Conservation (phyloP, 2,113 vertebrate genomes). For the Cavia aperea region DNA sequence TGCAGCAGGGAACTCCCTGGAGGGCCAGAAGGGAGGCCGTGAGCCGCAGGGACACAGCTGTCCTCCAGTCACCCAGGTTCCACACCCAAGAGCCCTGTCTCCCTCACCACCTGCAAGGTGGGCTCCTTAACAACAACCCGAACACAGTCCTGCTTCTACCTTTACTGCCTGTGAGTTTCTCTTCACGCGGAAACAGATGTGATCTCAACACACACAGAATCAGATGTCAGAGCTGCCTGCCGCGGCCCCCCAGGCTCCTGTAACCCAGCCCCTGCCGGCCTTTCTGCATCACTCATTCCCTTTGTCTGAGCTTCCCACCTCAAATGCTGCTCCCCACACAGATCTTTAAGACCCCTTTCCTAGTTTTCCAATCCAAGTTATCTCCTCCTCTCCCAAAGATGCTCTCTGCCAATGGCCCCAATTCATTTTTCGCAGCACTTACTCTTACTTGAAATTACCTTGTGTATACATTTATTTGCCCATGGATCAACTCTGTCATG, state of each 20-base stretch:
- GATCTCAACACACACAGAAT: neutral
- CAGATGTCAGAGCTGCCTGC: neutral
- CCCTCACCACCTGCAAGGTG: neutral
- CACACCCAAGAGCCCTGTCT: neutral
- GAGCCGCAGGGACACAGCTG: neutral
- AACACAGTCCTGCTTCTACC: neutral
- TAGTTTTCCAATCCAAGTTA: neutral
- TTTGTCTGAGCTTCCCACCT: neutral
- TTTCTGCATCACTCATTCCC: neutral
- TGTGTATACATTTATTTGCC: neutral
- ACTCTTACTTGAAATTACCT: neutral
- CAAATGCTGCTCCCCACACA: neutral
- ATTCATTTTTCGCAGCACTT: conserved; percentile 1
- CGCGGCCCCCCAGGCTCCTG: neutral
- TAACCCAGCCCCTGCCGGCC: too few species aligned
- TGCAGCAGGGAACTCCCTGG: too few species aligned
- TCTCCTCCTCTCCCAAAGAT: neutral
- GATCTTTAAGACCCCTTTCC: neutral
- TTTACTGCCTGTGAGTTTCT: neutral
- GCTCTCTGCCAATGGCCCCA: neutral
- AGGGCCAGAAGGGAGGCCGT: neutral
- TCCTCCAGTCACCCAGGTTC: neutral
- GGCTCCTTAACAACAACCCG: neutral
- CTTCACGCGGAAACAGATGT: neutral
- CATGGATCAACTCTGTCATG: neutral